phyloP scores from a whole-genome alignment of 2,113 vertebrate genomes.

The Pontoporia blainvillei region DNA sequence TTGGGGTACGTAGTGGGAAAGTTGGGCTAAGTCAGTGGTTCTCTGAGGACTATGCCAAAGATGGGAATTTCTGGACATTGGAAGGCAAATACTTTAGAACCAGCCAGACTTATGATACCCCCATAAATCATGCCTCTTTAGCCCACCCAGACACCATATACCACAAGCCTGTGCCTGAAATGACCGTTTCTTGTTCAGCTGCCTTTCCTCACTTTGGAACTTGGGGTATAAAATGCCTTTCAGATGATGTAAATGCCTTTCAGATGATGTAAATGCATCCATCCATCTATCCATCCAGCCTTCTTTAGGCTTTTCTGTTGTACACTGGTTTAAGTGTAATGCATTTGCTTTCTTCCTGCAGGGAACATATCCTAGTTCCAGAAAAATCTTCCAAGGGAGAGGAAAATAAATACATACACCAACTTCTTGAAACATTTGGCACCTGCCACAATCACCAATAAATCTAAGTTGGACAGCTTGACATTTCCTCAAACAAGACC shows the following conservation, averaged over 20 bases:
- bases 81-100: conserved; percentile 25
- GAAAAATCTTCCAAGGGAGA: conserved; percentile 31
- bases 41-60: conserved; percentile 17
- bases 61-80: conserved; percentile 50
- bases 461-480: conserved; percentile 50
- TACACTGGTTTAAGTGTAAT: conserved; percentile 11
- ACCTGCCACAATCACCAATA: conserved; percentile 64
- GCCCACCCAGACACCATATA: conserved; percentile 37
- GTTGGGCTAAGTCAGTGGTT: not conserved
- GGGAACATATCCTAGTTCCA: conserved; percentile 43
- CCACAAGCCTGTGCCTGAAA: not conserved
- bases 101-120: not conserved
- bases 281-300: not conserved
- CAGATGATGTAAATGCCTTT: conserved; percentile 54
- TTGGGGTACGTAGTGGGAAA: not conserved
- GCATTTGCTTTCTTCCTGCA: conserved; percentile 39
- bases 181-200: conserved; percentile 36
- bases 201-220: conserved; percentile 26
- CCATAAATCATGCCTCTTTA: conserved; percentile 46
- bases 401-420: conserved; percentile 16
- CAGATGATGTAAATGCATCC: conserved; percentile 51
- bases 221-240: conserved; percentile 47
- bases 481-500: conserved; percentile 69
- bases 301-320: conserved; percentile 35
- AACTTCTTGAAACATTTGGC: conserved; percentile 58